These are phyloP conservation scores for Pollimyrus isidori DNA, from an alignment of 2,113 vertebrate genomes.

Conservation along the genomic window DNA sequence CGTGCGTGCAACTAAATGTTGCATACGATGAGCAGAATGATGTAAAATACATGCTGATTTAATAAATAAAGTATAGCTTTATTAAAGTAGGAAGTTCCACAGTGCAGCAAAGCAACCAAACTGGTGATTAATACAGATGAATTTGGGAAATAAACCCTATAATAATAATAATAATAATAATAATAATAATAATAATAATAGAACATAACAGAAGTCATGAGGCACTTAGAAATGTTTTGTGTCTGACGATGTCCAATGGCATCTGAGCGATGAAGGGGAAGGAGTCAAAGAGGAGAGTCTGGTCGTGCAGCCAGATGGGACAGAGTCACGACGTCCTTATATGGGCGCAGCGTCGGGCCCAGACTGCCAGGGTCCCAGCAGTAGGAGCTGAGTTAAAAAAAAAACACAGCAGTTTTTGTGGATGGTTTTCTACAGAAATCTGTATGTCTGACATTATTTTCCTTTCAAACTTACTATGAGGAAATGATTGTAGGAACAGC, in stretches of 20 bases:
- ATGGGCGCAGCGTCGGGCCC: background rate
- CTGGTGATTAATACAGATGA: background rate
- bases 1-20: background rate
- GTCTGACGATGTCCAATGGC: background rate
- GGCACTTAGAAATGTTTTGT: background rate
- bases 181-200: background rate
- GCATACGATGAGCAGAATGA: background rate
- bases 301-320: background rate
- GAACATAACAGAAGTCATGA: background rate
- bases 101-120: background rate
- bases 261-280: background rate
- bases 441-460: background rate
- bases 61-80: background rate
- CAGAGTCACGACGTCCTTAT: background rate
- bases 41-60: background rate
- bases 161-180: background rate
- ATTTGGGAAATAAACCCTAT: background rate
- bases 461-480: background rate
- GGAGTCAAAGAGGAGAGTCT: background rate
- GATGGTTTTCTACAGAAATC: background rate
- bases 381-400: background rate
- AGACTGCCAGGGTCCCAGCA: background rate
- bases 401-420: background rate
- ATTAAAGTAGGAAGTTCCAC: background rate
- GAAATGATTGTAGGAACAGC: background rate